phyloP scores from a whole-genome alignment of 1,140 invertebrate species.

The Phymastichus coffea region DNA sequence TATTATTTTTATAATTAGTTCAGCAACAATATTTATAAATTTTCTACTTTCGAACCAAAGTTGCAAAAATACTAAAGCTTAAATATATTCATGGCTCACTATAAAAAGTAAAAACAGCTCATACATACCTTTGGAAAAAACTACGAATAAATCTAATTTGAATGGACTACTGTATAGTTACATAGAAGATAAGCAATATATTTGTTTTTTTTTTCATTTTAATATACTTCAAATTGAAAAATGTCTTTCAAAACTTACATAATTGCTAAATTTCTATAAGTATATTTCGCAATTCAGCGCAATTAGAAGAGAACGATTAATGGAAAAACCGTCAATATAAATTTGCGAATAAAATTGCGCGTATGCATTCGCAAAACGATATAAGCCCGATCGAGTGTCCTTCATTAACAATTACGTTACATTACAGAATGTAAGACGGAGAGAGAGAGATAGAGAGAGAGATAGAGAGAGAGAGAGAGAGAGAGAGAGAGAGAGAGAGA shows the following conservation, averaged over 20 bases:
- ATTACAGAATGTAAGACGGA: slow-evolving; percentile 23
- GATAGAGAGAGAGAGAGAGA: too few species aligned
- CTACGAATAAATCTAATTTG: too few species aligned
- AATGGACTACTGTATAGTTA: slow-evolving; percentile 6
- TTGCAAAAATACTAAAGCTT: too few species aligned
- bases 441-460: too few species aligned
- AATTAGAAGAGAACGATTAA: slow-evolving; percentile 14
- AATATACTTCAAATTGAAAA: slow-evolving; percentile 27
- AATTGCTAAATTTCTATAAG: slow-evolving; percentile 20
- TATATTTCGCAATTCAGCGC: slow-evolving; percentile 10
- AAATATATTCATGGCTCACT: too few species aligned
- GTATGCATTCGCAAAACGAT: slow-evolving; percentile 18
- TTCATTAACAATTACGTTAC: slow-evolving; percentile 16
- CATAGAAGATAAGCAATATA: slow-evolving; percentile 19
- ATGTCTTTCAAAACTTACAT: slow-evolving; percentile 24
- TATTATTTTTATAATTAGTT: too few species aligned
- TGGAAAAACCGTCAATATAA: slow-evolving; percentile 17
- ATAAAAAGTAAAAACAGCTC: slow-evolving; percentile 5
- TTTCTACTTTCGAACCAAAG: too few species aligned
- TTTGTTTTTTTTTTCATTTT: slow-evolving; percentile 16
- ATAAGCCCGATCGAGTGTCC: slow-evolving; percentile 16
- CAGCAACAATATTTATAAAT: too few species aligned
- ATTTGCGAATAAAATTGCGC: slow-evolving; percentile 14
- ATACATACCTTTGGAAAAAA: slow-evolving; percentile 24
- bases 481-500: too few species aligned